Conservation (phyloP, 2,888 invertebrate species). For the Pasiphila rectangulata region DNA sequence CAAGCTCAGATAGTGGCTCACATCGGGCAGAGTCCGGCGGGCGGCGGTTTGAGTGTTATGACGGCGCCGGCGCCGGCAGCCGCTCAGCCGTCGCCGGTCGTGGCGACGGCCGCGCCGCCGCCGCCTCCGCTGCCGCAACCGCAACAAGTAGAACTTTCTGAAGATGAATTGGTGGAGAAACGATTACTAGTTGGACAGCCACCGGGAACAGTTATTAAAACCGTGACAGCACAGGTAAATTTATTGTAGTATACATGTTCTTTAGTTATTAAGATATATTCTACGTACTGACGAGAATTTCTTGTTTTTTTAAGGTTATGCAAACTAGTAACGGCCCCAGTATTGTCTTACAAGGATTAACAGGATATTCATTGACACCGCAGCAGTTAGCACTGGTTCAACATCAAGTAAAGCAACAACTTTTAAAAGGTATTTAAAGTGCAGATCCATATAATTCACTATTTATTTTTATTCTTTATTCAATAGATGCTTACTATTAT, state of each 20-base stretch:
- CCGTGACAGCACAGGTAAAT: slow-evolving; percentile 89
- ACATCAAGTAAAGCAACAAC: slow-evolving; percentile 93
- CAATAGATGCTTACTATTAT: too few relatives aligned
- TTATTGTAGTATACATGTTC: background rate
- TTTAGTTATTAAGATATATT: background rate
- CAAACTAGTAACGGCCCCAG: slow-evolving; percentile 92
- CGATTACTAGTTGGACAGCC: slow-evolving; percentile 89
- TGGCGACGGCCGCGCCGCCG: slow-evolving; percentile 37
- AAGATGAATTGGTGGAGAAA: slow-evolving; percentile 83
- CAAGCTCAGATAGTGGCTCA: slow-evolving; percentile 89
- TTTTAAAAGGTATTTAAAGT: slow-evolving; percentile 86
- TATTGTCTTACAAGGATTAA: slow-evolving; percentile 91
- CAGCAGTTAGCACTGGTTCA: slow-evolving; percentile 91
- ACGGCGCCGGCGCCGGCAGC: slow-evolving; percentile 33
- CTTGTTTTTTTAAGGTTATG: slow-evolving; percentile 79
- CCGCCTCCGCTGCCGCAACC: slow-evolving; percentile 28
- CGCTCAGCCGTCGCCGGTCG: slow-evolving; percentile 38
- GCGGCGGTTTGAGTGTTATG: slow-evolving; percentile 40
- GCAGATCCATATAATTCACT: too few relatives aligned
- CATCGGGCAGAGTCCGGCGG: slow-evolving; percentile 79
- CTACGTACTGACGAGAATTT: slow-evolving; percentile 6
- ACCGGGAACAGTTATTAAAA: slow-evolving; percentile 91
- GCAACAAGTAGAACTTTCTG: slow-evolving; percentile 56
- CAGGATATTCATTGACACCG: slow-evolving; percentile 90
- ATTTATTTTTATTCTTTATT: background rate